These are phyloP conservation scores for Pangasius macronema DNA, from an alignment of 2,797 vertebrate genomes.

Conservation along the genomic window DNA sequence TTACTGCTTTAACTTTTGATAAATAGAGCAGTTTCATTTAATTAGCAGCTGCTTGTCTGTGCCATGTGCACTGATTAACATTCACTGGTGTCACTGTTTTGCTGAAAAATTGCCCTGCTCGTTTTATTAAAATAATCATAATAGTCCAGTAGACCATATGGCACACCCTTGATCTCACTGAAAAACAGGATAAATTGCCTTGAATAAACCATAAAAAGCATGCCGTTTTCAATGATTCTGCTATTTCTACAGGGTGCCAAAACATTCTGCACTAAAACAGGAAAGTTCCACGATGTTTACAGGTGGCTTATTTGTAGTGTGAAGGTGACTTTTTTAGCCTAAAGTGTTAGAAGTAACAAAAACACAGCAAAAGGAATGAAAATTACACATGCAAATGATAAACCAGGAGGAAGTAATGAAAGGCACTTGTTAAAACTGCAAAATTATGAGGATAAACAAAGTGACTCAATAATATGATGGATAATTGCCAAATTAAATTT, in stretches of 20 bases:
- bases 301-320: background rate
- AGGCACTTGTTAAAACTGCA: background rate
- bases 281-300: background rate
- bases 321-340: background rate
- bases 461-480: background rate
- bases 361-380: background rate
- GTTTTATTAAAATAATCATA: slow-evolving; percentile 7
- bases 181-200: background rate
- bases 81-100: slow-evolving; percentile 11
- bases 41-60: slow-evolving; percentile 3
- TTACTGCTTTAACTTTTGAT: background rate
- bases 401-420: background rate
- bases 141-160: slow-evolving; percentile 14
- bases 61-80: slow-evolving; percentile 17
- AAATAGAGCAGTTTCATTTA: background rate
- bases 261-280: background rate
- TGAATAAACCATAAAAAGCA: background rate
- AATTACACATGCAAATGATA: background rate
- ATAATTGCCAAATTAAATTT: background rate
- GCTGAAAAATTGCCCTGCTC: slow-evolving; percentile 7
- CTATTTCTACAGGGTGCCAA: background rate
- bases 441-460: background rate
- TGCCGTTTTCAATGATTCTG: background rate
- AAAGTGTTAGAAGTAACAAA: background rate
- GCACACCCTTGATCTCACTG: background rate